Evolutionary conservation across 1,140 invertebrate genomes (phyloP), one percentile per base, ranked within the genome.

Genomic region (Macrosteles quadrilineatus): DNA sequence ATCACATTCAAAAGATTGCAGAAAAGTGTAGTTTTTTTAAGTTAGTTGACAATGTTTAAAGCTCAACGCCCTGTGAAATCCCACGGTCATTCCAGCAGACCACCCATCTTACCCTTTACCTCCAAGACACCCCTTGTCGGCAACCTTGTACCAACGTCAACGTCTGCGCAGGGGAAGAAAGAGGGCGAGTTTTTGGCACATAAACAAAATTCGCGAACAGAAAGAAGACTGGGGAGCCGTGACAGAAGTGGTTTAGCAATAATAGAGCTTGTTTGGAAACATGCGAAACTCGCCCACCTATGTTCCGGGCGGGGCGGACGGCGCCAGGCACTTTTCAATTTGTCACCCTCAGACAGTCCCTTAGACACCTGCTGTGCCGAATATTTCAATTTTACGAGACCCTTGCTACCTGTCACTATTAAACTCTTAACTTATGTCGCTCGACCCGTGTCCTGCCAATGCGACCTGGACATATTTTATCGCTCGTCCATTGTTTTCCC

Each of bases 371-470:
- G 63, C 63, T 66, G 63, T 1, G 63, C 3, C 1, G 63, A 66
- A 66, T 66, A 66, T 66, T 66, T 66, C 63, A 45, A 66, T 66
- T 66, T 66, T 66, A 66, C 63, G 63, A 66, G 32, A 43, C 14
- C 36, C 63, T 43, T 23, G 63, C 63, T 66, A 66, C 63, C 63
- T 45, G 63, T 66, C 36, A 43, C 63, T 66, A 66, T 66, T 66
- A 66, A 66, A 66, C 40, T 40, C 40, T 66, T 43, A 66, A 66
- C 63, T 66, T 66, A 66, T 66, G 63, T 66, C 31, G 19, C 31
- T 31, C 63, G 3, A 2, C 32, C 40, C 63, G 23, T 21, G 36
- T 45, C 40, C 63, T 59, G 55, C 55, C 55, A 59, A 30, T 59
- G 47, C 21, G 47, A 21, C 21, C 47, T 21, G 21, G 14, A 50